A percentile compares a stretch with the other conserved stretches of the same genome.
Conservation (phyloP, 2,888 invertebrate species). For the Trachelus troglodyta region DNA sequence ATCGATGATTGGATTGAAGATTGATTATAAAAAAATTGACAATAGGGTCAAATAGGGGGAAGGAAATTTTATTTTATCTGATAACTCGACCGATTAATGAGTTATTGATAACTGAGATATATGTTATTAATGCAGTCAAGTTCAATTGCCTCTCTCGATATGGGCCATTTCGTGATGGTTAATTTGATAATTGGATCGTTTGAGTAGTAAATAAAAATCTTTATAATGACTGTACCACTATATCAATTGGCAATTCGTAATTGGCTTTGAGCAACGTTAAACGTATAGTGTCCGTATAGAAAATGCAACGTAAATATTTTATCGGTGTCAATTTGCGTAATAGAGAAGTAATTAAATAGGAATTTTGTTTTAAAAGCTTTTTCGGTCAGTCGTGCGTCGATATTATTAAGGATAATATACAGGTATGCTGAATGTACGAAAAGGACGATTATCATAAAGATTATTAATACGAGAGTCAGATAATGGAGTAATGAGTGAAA, state of each 20-base stretch:
- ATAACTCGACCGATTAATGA: not conserved
- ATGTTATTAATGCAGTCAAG: not conserved
- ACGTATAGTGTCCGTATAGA: not conserved
- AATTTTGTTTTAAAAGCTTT: not conserved
- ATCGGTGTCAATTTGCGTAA: not conserved
- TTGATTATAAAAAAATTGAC: too few relatives aligned
- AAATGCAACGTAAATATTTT: not conserved
- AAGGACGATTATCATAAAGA: not conserved
- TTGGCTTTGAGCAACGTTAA: not conserved
- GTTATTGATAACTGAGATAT: not conserved
- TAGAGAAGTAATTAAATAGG: not conserved
- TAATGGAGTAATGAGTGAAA: not conserved
- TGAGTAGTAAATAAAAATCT: not conserved
- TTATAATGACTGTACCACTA: not conserved
- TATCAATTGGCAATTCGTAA: too few relatives aligned
- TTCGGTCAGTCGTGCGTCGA: not conserved
- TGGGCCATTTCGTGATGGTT: not conserved
- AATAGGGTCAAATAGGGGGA: not conserved
- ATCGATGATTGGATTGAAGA: too few relatives aligned
- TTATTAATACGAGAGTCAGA: not conserved
- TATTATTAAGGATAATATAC: too few relatives aligned
- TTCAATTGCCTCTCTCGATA: not conserved
- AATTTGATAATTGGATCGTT: not conserved
- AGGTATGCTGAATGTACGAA: not conserved
- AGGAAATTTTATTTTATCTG: not conserved